These are phyloP conservation scores for Drosophila ercepeae DNA, from an alignment of 1,140 invertebrate species.

Conservation along the genomic window DNA sequence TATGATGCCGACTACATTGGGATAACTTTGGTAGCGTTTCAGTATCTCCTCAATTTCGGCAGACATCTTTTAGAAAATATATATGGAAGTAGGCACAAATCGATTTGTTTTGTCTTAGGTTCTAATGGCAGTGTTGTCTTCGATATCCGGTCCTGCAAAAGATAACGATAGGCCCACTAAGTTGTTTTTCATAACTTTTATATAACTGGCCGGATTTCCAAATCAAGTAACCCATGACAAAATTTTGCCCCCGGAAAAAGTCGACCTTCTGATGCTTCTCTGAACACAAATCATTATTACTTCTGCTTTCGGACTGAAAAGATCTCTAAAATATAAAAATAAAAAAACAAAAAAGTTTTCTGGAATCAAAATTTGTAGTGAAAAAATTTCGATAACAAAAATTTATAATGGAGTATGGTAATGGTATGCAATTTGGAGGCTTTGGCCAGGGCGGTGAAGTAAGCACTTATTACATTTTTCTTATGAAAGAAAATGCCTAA, in stretches of 20 bases:
- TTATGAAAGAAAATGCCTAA: neutral
- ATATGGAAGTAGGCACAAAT: neutral
- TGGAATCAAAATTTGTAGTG: slow-evolving; percentile 19
- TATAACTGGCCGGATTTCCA: neutral
- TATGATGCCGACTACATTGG: slow-evolving; percentile 89
- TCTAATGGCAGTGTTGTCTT: neutral
- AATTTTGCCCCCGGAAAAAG: neutral
- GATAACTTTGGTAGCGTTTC: slow-evolving; percentile 88
- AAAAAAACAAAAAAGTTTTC: slow-evolving; percentile 33
- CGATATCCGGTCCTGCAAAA: neutral
- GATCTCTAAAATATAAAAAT: slow-evolving; percentile 19
- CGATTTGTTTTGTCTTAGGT: slow-evolving; percentile 1
- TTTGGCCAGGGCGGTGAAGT: slow-evolving; percentile 52
- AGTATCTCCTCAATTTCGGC: slow-evolving; percentile 91
- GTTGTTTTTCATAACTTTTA: neutral
- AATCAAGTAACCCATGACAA: slow-evolving; percentile 37
- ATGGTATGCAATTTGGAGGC: slow-evolving; percentile 46
- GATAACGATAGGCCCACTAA: slow-evolving; percentile 1
- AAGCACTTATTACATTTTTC: neutral
- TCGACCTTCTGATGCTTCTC: neutral
- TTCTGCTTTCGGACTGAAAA: slow-evolving; percentile 53
- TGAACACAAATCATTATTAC: slow-evolving; percentile 8
- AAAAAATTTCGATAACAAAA: neutral
- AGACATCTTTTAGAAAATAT: slow-evolving; percentile 78
- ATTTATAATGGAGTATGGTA: slow-evolving; percentile 56